Percentiles rank a stretch among this genome's conserved stretches.
Evolutionary conservation across 1,140 invertebrate species (phyloP).

Genomic region (Drosophila lacteicornis): DNA sequence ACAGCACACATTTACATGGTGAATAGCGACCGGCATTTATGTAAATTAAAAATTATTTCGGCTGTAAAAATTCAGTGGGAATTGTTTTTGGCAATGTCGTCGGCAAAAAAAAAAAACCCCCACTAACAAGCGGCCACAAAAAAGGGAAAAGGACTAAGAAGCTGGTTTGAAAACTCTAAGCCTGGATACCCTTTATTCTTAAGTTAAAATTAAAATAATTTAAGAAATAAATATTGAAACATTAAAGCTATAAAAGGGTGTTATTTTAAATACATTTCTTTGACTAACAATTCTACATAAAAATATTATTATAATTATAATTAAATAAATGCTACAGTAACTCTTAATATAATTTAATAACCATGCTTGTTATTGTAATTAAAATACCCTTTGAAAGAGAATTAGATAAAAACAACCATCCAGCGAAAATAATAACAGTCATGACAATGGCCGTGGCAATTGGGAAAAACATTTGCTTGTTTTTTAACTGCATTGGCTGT

Average conservation of each 20-base stretch:
- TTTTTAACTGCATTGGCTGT: slow-evolving; percentile 79
- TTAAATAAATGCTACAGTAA: too few relatives aligned
- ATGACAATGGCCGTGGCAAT: slow-evolving; percentile 62
- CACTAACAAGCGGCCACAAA: slow-evolving; percentile 6
- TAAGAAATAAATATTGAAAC: too few relatives aligned
- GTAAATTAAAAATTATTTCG: slow-evolving; percentile 82
- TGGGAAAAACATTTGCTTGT: slow-evolving; percentile 70
- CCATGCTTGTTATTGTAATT: background rate
- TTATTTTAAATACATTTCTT: background rate
- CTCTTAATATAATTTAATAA: too few relatives aligned
- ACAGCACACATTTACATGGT: slow-evolving; percentile 36
- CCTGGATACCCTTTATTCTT: background rate
- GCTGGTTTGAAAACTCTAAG: background rate
- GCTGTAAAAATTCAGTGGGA: slow-evolving; percentile 76
- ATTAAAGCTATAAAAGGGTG: too few relatives aligned
- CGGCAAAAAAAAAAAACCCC: slow-evolving; percentile 36
- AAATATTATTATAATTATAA: too few relatives aligned
- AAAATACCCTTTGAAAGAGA: background rate
- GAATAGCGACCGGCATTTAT: slow-evolving; percentile 69
- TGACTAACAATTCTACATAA: background rate
- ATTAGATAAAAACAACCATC: slow-evolving; percentile 1
- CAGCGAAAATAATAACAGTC: slow-evolving; percentile 33
- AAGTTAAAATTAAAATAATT: background rate
- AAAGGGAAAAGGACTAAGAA: slow-evolving; percentile 11
- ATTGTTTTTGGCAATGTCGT: slow-evolving; percentile 71